Conservation (phyloP, 2,888 invertebrate species). For the Drosophila neutralis region DNA sequence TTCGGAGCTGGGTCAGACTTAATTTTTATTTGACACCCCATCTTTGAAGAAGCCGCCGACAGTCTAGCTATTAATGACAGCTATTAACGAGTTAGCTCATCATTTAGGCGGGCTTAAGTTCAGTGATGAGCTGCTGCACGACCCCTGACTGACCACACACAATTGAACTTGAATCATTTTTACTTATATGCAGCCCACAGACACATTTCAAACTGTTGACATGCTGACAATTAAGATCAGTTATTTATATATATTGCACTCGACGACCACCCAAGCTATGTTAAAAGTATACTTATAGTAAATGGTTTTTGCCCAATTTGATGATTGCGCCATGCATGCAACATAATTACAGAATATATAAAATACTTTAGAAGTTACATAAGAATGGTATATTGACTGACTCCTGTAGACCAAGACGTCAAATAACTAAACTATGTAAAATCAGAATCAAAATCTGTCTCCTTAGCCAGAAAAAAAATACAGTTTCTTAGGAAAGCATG, state of each 20-base stretch:
- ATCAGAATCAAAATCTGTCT: not conserved
- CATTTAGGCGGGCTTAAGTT: slow-evolving; percentile 15
- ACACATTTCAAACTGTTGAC: slow-evolving; percentile 10
- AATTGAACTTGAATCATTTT: slow-evolving; percentile 31
- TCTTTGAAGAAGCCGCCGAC: slow-evolving; percentile 64
- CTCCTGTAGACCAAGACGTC: not conserved
- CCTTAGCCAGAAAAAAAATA: not conserved
- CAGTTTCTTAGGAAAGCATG: not conserved
- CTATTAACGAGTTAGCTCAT: slow-evolving; percentile 52
- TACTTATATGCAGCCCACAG: slow-evolving; percentile 1
- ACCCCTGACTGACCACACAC: slow-evolving; percentile 47
- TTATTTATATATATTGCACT: not conserved
- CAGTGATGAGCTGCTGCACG: slow-evolving; percentile 15
- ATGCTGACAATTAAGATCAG: slow-evolving; percentile 17
- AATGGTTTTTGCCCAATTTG: slow-evolving; percentile 5
- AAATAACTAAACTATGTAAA: not conserved
- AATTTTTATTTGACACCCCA: slow-evolving; percentile 43
- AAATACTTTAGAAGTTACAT: not conserved
- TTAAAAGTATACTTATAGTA: not conserved
- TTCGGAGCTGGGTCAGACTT: slow-evolving; percentile 35
- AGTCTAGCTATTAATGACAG: slow-evolving; percentile 45
- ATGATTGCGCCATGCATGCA: not conserved
- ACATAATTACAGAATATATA: not conserved
- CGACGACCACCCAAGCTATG: slow-evolving; percentile 33
- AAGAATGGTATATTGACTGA: not conserved